Evolutionary conservation across 2,797 vertebrate species (phyloP).

Genomic region (Atherinosoma microstoma): DNA sequence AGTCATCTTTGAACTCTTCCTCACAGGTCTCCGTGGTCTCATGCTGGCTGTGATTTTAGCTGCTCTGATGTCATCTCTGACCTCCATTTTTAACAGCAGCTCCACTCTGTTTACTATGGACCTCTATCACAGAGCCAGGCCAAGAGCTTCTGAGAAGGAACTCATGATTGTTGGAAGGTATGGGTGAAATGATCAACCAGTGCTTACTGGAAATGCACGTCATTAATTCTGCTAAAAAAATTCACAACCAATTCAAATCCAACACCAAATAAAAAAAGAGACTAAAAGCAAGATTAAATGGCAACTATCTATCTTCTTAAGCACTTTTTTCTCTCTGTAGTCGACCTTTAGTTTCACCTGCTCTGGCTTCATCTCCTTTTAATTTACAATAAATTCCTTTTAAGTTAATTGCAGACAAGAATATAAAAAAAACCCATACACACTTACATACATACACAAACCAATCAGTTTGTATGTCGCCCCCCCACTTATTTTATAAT

Average conservation of each 20-base stretch:
- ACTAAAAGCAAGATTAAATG: background rate
- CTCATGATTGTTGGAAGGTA: constrained; percentile 95
- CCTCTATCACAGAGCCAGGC: constrained; percentile 87
- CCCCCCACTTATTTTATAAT: no score
- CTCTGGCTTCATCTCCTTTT: no score
- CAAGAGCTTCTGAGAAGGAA: constrained; percentile 87
- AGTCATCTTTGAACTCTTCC: constrained; percentile 2
- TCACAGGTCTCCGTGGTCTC: constrained; percentile 92
- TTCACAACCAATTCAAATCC: background rate
- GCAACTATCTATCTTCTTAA: no score
- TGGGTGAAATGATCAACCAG: background rate
- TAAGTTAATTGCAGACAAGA: no score
- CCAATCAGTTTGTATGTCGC: no score
- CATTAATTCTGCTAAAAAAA: constrained; percentile 1
- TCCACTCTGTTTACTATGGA: constrained; percentile 94
- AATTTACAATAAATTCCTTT: no score
- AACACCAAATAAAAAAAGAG: background rate
- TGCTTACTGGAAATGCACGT: background rate
- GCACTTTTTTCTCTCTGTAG: no score
- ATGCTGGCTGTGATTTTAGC: constrained; percentile 96
- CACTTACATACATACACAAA: no score
- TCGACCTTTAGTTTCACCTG: no score
- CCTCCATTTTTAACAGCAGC: constrained; percentile 97
- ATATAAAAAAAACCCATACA: no score
- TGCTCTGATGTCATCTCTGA: constrained; percentile 96